Evolutionary conservation across 2,797 vertebrate species (phyloP).

Genomic region (Bovichtus diacanthus): DNA sequence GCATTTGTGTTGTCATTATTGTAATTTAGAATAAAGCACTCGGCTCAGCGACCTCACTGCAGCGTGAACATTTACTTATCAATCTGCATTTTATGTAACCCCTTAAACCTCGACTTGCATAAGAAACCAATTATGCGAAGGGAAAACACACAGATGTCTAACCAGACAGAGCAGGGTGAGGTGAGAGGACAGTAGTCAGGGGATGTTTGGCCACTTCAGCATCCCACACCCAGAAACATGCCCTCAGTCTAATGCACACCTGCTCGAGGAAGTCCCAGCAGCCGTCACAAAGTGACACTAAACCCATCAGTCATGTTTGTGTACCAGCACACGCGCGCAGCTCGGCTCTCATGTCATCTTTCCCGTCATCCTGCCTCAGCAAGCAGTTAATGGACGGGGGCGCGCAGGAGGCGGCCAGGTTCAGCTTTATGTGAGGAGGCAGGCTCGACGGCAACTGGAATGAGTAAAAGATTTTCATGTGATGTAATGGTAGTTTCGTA

Average conservation of each 20-base stretch:
- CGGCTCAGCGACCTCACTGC: neutral
- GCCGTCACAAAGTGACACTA: constrained; percentile 53
- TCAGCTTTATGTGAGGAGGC: neutral
- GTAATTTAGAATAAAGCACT: neutral
- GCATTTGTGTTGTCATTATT: neutral
- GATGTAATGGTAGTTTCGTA: neutral
- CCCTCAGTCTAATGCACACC: constrained; percentile 65
- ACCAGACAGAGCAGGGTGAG: constrained; percentile 34
- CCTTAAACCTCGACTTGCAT: constrained; percentile 22
- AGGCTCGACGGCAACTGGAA: constrained; percentile 2
- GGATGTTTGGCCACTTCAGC: constrained; percentile 59
- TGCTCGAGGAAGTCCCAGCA: constrained; percentile 51
- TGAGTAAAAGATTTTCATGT: neutral
- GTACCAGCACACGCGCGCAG: constrained; percentile 15
- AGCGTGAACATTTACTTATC: neutral
- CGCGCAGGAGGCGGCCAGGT: constrained; percentile 4
- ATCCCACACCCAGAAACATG: constrained; percentile 47
- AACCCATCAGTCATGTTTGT: constrained; percentile 63
- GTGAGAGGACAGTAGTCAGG: constrained; percentile 60
- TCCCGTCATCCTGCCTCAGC: constrained; percentile 35
- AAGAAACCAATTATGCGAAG: constrained; percentile 38
- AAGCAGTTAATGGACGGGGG: constrained; percentile 44
- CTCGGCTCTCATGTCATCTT: constrained; percentile 19
- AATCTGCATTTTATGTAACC: constrained; percentile 42
- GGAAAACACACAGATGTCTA: constrained; percentile 8